Percentiles rank a stretch among this genome's conserved stretches.
These are phyloP conservation scores for Macroteleia sp. DNA, from an alignment of 2,888 invertebrate genomes.

Conservation along the genomic window DNA sequence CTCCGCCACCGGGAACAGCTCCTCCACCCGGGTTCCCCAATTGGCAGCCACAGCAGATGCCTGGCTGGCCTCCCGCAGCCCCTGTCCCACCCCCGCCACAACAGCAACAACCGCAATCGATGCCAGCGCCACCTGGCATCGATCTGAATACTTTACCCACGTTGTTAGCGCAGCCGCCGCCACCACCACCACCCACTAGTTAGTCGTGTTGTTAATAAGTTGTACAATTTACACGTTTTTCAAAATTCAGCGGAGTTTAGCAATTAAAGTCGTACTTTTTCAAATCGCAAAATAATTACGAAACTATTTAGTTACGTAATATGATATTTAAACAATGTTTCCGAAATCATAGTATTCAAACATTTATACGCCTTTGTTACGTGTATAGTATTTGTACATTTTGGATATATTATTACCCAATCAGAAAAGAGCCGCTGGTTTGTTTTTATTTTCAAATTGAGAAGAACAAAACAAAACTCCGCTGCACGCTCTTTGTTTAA, in stretches of 20 bases:
- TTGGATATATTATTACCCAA: too few species aligned
- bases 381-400: too few species aligned
- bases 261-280: too few species aligned
- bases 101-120: slow-evolving; percentile 78
- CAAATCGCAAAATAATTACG: too few species aligned
- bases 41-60: slow-evolving; percentile 74
- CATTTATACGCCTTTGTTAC: too few species aligned
- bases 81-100: slow-evolving; percentile 86
- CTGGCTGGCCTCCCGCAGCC: slow-evolving; percentile 80
- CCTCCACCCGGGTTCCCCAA: slow-evolving; percentile 76
- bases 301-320: too few species aligned
- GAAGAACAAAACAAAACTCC: too few species aligned
- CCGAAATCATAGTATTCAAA: too few species aligned
- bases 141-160: slow-evolving; percentile 85
- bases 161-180: slow-evolving; percentile 88
- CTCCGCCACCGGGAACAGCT: slow-evolving; percentile 81
- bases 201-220: slow-evolving; percentile 68
- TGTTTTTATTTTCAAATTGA: too few species aligned
- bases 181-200: slow-evolving; percentile 86
- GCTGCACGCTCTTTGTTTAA: too few species aligned
- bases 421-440: too few species aligned
- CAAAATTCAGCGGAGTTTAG: slow-evolving; percentile 11
- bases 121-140: slow-evolving; percentile 84
- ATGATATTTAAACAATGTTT: too few species aligned
- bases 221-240: neutral